Conservation (phyloP, 1,140 invertebrate genomes). For the Microplitis mediator region DNA sequence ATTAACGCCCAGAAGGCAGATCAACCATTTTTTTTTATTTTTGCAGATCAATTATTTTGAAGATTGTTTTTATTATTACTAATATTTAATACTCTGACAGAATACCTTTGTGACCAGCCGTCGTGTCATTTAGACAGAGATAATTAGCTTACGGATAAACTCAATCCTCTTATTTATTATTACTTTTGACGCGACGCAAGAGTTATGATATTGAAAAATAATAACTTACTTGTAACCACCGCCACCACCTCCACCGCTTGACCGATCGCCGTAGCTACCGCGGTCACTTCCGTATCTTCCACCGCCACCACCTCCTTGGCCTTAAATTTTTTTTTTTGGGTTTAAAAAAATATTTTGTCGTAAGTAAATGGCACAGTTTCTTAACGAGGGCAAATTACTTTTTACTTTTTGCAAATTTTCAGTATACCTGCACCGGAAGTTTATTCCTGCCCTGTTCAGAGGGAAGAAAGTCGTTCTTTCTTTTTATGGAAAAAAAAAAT, state of each 20-base stretch:
- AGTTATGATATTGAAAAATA: constrained; percentile 38
- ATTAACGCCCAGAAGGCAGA: constrained; percentile 58
- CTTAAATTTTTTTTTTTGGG: constrained; percentile 10
- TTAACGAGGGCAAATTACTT: no score
- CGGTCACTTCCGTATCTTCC: constrained; percentile 60
- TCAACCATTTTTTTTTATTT: constrained; percentile 31
- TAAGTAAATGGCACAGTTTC: no score
- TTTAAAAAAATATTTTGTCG: no score
- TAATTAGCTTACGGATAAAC: no score
- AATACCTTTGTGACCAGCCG: neutral
- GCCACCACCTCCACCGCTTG: constrained; percentile 39
- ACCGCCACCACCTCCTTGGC: constrained; percentile 50
- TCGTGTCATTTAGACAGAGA: neutral
- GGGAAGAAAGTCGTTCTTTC: no score
- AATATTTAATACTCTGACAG: neutral
- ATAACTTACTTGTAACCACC: constrained; percentile 58
- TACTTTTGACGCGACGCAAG: neutral
- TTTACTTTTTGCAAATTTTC: no score
- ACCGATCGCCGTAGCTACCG: constrained; percentile 61
- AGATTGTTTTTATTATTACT: constrained; percentile 17
- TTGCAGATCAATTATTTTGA: constrained; percentile 10
- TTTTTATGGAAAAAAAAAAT: no score
- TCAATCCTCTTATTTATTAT: neutral
- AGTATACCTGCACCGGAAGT: no score
- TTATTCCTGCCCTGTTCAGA: no score